Evolutionary conservation across 2,888 invertebrate genomes (phyloP).

Genomic region (Scaptodrosophila latifasciaeformis): DNA sequence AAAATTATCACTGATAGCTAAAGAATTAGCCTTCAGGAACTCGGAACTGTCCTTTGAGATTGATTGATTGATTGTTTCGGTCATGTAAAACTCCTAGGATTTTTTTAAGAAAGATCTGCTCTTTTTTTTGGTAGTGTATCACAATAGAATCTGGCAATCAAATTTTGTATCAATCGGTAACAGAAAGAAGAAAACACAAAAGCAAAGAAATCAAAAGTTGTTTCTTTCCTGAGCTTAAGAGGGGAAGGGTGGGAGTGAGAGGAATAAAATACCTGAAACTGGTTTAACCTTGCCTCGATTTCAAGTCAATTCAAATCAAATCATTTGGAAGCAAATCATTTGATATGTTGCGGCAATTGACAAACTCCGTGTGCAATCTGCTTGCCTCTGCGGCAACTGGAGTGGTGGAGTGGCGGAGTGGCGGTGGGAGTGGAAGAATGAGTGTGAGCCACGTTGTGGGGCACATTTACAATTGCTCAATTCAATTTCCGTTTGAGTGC

Average conservation of each 20-base stretch:
- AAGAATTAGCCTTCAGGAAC: no score
- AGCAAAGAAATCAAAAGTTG: no score
- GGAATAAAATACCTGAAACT: conserved; percentile 12
- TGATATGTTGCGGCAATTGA: conserved; percentile 68
- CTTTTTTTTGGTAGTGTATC: no score
- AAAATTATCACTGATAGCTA: no score
- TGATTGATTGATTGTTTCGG: no score
- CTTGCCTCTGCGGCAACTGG: neutral
- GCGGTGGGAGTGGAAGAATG: neutral
- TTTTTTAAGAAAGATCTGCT: no score
- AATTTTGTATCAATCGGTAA: no score
- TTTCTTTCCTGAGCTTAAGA: no score
- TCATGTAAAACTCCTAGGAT: no score
- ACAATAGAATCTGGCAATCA: no score
- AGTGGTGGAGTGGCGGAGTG: neutral
- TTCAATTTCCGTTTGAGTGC: conserved; percentile 71
- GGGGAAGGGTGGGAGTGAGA: neutral
- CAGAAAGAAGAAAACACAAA: no score
- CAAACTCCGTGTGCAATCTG: conserved; percentile 40
- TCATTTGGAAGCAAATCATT: conserved; percentile 73
- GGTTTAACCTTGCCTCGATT: conserved; percentile 45
- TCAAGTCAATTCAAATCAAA: conserved; percentile 72
- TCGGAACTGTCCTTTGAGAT: no score
- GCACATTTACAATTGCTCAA: conserved; percentile 66
- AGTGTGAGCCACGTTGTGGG: neutral